Evolutionary conservation across 2,113 vertebrate genomes (phyloP), one percentile per base, ranked within the genome.

Genomic region (Myrmecophaga tridactyla): DNA sequence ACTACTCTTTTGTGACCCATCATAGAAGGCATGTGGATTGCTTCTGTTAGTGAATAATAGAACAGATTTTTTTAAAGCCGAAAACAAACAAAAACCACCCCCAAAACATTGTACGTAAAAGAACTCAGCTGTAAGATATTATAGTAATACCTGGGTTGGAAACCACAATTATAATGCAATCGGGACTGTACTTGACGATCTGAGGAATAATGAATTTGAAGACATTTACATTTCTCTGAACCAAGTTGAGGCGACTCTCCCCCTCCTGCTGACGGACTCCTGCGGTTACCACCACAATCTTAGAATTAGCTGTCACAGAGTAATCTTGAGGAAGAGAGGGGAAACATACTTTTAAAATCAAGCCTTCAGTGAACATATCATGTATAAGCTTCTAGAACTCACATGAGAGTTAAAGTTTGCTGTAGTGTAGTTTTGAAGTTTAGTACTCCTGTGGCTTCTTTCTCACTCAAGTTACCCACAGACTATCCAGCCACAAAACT

Each of bases 261-360:
- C 99, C 99, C 88, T 99, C 99, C 97, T 99, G 99, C 97, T 99
- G 99, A 14, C 99, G 99, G 10, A 99, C 99, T 0, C 99, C 99
- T 0, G 99, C 99, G 0, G 99, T 99, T 36, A 99, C 98, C 85
- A 99, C 99, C 14, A 99, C 99, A 1, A 99, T 98, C 93, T 98
- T 99, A 7, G 99, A 99, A 97, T 99, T 99, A 51, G 99, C 99
- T 0, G 99, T 99, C 89, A 99, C 99, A 0, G 98, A 96, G 12
- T 99, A 99, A 97, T 99, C 99, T 99, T 96, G 27, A 85, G 75
- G n/a, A 60, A 63, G 29, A 46, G 18, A 25, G 1, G 9, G 3
- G 1, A 7, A 17, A 39, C 6, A 27, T 41, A 60, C 53, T 81
- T 91, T 39, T 67, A 70, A 60, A 53, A 18, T 63, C 17, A 72